Percentiles rank a stretch among this genome's conserved stretches.
Conservation (phyloP, 2,113 vertebrate genomes). For the Phyllostomus hastatus region DNA sequence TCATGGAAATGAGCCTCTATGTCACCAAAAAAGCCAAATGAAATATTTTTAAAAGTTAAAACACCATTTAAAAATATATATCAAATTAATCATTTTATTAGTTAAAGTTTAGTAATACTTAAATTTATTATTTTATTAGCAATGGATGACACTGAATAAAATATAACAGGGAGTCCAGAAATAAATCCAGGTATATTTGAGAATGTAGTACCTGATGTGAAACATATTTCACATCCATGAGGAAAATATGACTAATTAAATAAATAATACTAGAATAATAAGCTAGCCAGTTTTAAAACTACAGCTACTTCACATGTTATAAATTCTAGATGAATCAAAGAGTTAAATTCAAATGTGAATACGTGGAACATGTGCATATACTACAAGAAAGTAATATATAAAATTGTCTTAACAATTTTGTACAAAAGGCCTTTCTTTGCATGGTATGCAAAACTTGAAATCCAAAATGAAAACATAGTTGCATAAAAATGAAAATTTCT, state of each 20-base stretch:
- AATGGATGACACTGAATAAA: slow-evolving; percentile 16
- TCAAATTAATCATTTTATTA: background rate
- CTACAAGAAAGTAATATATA: background rate
- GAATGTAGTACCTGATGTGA: background rate
- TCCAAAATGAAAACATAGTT: background rate
- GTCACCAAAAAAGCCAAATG: background rate
- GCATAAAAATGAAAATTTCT: background rate
- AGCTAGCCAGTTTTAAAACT: background rate
- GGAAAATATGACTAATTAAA: background rate
- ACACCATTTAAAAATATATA: background rate
- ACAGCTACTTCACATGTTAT: background rate
- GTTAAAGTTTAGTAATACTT: background rate
- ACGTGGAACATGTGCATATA: background rate
- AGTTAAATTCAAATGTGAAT: background rate
- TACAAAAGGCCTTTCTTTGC: background rate
- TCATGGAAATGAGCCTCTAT: background rate
- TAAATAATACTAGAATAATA: background rate
- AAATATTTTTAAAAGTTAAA: background rate
- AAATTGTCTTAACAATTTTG: background rate
- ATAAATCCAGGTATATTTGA: slow-evolving; percentile 29
- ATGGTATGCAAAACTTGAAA: background rate
- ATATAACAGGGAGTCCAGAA: background rate
- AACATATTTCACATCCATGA: background rate
- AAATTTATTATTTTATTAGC: slow-evolving; percentile 29
- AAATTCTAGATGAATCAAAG: background rate